Base-by-base conservation (phyloP, 1,140 invertebrate species). In the Aleiodes sp. region DNA sequence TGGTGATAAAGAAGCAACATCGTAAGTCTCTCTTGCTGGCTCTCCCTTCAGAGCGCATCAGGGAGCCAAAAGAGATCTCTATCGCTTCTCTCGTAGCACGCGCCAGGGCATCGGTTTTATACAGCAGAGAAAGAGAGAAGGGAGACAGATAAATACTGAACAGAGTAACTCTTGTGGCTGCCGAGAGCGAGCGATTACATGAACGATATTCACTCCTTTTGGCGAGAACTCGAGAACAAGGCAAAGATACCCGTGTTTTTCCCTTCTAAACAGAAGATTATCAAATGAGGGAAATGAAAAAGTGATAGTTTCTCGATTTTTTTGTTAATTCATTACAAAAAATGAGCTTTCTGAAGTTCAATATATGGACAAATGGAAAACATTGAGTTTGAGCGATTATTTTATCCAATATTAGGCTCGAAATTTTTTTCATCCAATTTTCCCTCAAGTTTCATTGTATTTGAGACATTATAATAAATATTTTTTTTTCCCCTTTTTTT, bases 311-410 rank as follows among this genome's bases (percentile, higher is more conserved):
- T n/a, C n/a, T n/a, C n/a, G n/a, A n/a, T n/a, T n/a, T n/a, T n/a
- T n/a, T n/a, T n/a, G n/a, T n/a, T n/a, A n/a, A n/a, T n/a, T n/a
- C n/a, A n/a, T n/a, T n/a, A n/a, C n/a, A n/a, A n/a, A n/a, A n/a
- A n/a, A n/a, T n/a, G n/a, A n/a, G 28, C 68, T 26, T 65, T 72
- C 59, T 68, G 65, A 71, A 65, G 61, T 71, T 46, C 19, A n/a
- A n/a, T 52, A 60, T 21, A 31, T 43, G 46, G 67, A 73, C 68
- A 70, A 70, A 73, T 67, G 67, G 68, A 67, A 63, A 46, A 46
- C 39, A 64, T 67, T 59, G 71, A 70, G 67, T 67, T 67, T 73
- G 71, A 73, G 70, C 70, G 70, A 73, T 73, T 68, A 68, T 70
- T 70, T 24, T 52, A 52, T 60, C 31, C 56, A 57, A 68, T 57